phyloP scores from a whole-genome alignment of 1,140 invertebrate genomes.

The Littorina saxatilis region DNA sequence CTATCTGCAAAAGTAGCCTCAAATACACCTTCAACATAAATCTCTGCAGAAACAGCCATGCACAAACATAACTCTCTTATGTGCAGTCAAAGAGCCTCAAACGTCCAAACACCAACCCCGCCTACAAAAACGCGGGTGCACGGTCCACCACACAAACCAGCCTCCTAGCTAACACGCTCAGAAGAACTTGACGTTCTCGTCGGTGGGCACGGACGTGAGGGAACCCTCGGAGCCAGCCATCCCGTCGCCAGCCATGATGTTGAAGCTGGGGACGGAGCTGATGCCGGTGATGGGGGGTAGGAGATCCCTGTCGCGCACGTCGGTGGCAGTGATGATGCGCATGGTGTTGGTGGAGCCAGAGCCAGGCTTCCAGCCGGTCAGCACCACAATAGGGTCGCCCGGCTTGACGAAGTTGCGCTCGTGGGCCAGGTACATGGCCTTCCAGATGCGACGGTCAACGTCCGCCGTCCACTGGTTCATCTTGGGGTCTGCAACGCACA shows the following conservation, averaged over 20 bases:
- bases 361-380: constrained; percentile 96
- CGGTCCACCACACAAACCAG: neutral
- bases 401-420: constrained; percentile 88
- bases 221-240: neutral
- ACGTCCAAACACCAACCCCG: neutral
- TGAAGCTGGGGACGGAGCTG: constrained; percentile 58
- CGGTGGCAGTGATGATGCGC: constrained; percentile 89
- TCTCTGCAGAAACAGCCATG: neutral
- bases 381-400: constrained; percentile 93
- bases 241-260: constrained; percentile 21
- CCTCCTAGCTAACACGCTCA: too few relatives aligned
- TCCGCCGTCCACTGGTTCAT: constrained; percentile 91
- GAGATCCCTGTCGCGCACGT: constrained; percentile 49
- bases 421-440: constrained; percentile 92
- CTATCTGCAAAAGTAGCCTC: too few relatives aligned
- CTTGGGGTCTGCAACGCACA: constrained; percentile 46
- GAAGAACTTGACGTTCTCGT: constrained; percentile 48
- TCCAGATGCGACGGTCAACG: constrained; percentile 93
- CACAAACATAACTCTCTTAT: neutral
- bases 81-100: too few relatives aligned
- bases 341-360: constrained; percentile 98
- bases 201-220: constrained; percentile 1
- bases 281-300: constrained; percentile 61
- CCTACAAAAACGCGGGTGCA: neutral
- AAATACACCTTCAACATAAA: neutral